Base-by-base conservation (phyloP, 1,140 invertebrate genomes). In the Frieseomelitta varia region DNA sequence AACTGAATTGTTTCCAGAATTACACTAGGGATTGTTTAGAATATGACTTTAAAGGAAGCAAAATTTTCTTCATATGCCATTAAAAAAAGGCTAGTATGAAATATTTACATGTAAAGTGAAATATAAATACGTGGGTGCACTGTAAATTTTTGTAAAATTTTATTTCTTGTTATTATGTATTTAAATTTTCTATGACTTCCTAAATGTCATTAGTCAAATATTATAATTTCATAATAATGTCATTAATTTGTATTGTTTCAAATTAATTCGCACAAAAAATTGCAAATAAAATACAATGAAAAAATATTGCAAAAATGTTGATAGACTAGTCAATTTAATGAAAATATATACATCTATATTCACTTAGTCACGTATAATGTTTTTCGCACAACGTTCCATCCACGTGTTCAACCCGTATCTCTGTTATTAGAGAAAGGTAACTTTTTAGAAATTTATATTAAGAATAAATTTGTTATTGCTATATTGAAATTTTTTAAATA, bases 241-340 rank as follows among this genome's bases (percentile, higher is more conserved):
- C 73, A 83, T 83, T 69, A 65, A 67, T 51, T 75, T 81, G 58
- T 71, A 83, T 71, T 78, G 15, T 69, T 78, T 34, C 74, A 69
- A 78, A 83, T 78, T 71, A 39, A 83, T 78, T 83, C 65, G 81
- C 81, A 83, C 81, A 83, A 83, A 53, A 83, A 58, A 24, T 83
- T 77, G 53, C 27, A 55, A 83, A 83, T 83, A 78, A 83, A 78
- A 12, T 34, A 61, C 12, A 76, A 65, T 81, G 58, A 39, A 81
- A 75, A 55, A 67, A 2, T 75, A 47, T 15, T 24, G 19, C 24
- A 55, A 53, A 77, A 55, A 56, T 47, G 58, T 80, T 3, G 51
- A 6, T 73, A 30, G 14, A 47, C 12, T 73, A 19, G 4, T 74
- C 12, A 74, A 12, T 69, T 69, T 53, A 17, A 39, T 34, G 27